Conservation (phyloP, 1,140 invertebrate genomes). For the Leptestheria dahalacensis region DNA sequence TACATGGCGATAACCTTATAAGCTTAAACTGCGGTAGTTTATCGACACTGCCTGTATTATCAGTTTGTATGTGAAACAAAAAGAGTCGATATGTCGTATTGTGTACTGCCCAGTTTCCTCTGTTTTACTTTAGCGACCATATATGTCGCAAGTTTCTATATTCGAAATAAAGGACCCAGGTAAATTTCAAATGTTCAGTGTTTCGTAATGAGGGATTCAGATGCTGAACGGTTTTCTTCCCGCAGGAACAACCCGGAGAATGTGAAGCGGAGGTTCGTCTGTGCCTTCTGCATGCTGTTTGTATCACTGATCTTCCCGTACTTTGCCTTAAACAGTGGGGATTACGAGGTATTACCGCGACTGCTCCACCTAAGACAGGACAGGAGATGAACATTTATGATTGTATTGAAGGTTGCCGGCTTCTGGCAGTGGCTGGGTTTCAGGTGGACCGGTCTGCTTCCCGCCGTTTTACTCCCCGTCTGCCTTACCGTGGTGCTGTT, state of each 20-base stretch:
- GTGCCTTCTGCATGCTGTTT: constrained; percentile 62
- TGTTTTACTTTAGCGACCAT: constrained; percentile 53
- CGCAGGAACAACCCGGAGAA: constrained; percentile 72
- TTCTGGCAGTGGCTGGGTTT: constrained; percentile 61
- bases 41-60: too few species aligned
- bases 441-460: constrained; percentile 49
- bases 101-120: constrained; percentile 24
- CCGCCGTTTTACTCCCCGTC: constrained; percentile 56
- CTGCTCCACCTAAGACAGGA: neutral
- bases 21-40: too few species aligned
- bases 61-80: too few species aligned
- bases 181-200: constrained; percentile 15
- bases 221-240: too few species aligned
- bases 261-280: constrained; percentile 73
- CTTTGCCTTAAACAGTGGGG: constrained; percentile 23
- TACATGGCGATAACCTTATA: too few species aligned
- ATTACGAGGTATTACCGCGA: constrained; percentile 21
- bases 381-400: constrained; percentile 19
- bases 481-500: constrained; percentile 69
- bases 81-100: neutral
- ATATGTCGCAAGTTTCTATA: constrained; percentile 67
- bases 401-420: constrained; percentile 32
- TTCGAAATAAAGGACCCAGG: constrained; percentile 47
- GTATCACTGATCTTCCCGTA: constrained; percentile 61
- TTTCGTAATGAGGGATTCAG: too few species aligned